Evolutionary conservation across 2,797 vertebrate genomes (phyloP).

Genomic region (Anolis apletophallus): DNA sequence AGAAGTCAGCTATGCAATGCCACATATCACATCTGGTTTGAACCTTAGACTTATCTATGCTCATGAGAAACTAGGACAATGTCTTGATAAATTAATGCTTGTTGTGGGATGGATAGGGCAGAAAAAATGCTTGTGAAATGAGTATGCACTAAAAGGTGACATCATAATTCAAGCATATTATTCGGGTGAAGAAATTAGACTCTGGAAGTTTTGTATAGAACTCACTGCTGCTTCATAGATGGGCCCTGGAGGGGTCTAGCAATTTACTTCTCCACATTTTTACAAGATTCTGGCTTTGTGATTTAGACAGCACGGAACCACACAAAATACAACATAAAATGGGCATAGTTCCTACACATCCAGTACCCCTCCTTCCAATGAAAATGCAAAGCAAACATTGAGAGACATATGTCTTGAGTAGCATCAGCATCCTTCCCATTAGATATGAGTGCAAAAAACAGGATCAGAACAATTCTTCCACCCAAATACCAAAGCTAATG

Average conservation of each 20-base stretch:
- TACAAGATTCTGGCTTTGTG: neutral
- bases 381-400: neutral
- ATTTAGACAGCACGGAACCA: neutral
- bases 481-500: neutral
- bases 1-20: neutral
- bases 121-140: neutral
- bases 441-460: neutral
- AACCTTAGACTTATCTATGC: neutral
- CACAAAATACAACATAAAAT: slow-evolving; percentile 7
- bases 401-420: neutral
- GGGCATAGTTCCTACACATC: neutral
- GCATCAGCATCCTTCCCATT: neutral
- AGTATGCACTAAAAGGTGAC: neutral
- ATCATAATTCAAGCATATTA: neutral
- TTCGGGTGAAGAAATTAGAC: neutral
- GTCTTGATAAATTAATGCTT: neutral
- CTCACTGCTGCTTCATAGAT: too few species aligned
- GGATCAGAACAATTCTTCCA: neutral
- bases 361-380: neutral
- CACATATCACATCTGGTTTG: neutral
- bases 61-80: neutral
- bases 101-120: neutral
- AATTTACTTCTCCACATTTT: neutral
- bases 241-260: neutral
- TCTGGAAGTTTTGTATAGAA: neutral